Evolutionary conservation across 2,888 invertebrate species (phyloP).

Genomic region (Entomobrya proxima): DNA sequence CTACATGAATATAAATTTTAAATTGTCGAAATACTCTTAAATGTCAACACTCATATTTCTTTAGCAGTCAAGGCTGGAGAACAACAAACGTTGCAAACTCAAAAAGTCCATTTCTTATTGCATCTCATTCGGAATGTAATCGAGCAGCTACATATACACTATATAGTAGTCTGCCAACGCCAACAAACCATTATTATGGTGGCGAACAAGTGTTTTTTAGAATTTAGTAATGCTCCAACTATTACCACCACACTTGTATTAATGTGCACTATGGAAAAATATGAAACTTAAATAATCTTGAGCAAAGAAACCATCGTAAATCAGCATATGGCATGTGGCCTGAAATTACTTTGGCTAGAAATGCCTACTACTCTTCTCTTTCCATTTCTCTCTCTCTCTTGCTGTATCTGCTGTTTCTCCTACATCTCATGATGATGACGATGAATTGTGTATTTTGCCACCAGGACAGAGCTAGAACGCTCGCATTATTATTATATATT

Average conservation of each 20-base stretch:
- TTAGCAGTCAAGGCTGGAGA: neutral
- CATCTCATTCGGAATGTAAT: too few relatives aligned
- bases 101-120: too few relatives aligned
- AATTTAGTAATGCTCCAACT: too few relatives aligned
- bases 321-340: constrained; percentile 65
- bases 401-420: constrained; percentile 14
- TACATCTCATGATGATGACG: neutral
- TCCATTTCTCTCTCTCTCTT: neutral
- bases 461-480: constrained; percentile 10
- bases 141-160: too few relatives aligned
- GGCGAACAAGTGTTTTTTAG: too few relatives aligned
- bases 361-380: constrained; percentile 14
- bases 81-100: too few relatives aligned
- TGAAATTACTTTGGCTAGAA: constrained; percentile 62
- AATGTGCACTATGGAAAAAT: constrained; percentile 42
- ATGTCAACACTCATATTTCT: constrained; percentile 7
- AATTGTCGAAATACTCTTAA: constrained; percentile 20
- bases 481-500: constrained; percentile 16
- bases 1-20: neutral
- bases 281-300: constrained; percentile 60
- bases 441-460: neutral
- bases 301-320: constrained; percentile 56
- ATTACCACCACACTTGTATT: too few relatives aligned
- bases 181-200: too few relatives aligned
- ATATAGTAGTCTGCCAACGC: too few relatives aligned